These are phyloP conservation scores for Trogon melanurus DNA, from an alignment of 2,113 vertebrate genomes.

Conservation along the genomic window DNA sequence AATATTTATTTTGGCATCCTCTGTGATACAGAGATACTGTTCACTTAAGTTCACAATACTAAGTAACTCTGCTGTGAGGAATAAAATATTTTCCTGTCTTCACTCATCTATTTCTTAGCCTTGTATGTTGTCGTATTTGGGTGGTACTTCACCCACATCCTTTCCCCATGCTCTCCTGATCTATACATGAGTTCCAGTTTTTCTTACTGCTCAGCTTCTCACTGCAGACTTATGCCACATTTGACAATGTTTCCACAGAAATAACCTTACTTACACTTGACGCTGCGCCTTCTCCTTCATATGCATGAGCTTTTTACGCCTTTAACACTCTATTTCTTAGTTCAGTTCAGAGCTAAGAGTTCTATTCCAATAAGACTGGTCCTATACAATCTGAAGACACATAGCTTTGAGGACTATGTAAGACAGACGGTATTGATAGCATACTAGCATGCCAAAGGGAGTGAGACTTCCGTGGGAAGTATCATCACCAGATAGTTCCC, in stretches of 20 bases:
- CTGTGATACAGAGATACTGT: background rate
- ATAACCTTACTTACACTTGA: background rate
- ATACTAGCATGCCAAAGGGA: background rate
- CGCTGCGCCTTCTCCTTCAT: background rate
- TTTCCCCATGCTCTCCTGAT: background rate
- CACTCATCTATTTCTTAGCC: background rate
- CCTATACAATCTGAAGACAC: background rate
- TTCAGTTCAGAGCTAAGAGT: background rate
- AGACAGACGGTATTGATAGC: background rate
- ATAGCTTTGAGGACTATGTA: background rate
- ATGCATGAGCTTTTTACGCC: background rate
- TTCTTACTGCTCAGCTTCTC: background rate
- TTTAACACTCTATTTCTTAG: background rate
- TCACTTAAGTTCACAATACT: background rate
- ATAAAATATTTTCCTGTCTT: background rate
- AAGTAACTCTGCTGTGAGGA: background rate
- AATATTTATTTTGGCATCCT: slow-evolving; percentile 23
- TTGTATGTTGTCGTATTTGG: background rate
- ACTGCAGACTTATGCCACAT: background rate
- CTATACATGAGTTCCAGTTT: background rate
- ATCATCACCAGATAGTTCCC: background rate
- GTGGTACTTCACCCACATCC: background rate
- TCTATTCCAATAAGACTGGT: background rate
- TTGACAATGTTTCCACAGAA: background rate
- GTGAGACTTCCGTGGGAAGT: background rate